Evolutionary conservation across 2,888 invertebrate species (phyloP), one percentile per base, ranked within the genome.

Genomic region (Hirtodrosophila histrioides): DNA sequence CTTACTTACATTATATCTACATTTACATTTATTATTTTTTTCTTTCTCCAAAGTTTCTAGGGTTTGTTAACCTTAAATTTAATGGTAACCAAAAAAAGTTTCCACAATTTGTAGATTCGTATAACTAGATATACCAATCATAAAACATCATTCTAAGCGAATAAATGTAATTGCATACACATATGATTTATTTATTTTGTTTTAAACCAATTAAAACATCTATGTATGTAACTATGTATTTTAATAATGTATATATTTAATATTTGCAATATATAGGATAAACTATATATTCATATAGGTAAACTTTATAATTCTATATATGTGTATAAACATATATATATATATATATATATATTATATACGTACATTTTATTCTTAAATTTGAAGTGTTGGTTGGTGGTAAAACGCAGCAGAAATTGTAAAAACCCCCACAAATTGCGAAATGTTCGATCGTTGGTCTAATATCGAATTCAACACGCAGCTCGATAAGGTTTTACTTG

Each of bases 1-100:
- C 10, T 6, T 11, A 17, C 45, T 4, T 44, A 44, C 23, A 65
- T 78, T 62, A 74, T 69, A 56, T 72, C 87, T 82, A 82, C 87
- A 78, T 55, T 78, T 87, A 87, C 86, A 76, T 86, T 65, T 86
- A 66, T 58, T 81, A 76, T 86, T 65, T 86, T 68, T 58, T 57
- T 49, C 74, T 62, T 72, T 75, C 67, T 85, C 65, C 82, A 81
- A 80, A 69, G 51, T 65, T 58, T 75, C 50, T 76, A 53, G 61
- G 11, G 57, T 58, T 48, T 54, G 41, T 68, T 71, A 67, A 64
- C 12, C 81, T 84, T 84, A 81, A 45, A 29, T 33, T n/a, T 69
- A 70, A 44, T 60, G 61, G 65, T 85, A 65, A 72, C 78, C 82
- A 78, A 78, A 81, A 81, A 83, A 82, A 65, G 58, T 53, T 60